These are phyloP conservation scores for Cryptocheilus praepositus DNA, from an alignment of 2,888 invertebrate species.

Conservation along the genomic window DNA sequence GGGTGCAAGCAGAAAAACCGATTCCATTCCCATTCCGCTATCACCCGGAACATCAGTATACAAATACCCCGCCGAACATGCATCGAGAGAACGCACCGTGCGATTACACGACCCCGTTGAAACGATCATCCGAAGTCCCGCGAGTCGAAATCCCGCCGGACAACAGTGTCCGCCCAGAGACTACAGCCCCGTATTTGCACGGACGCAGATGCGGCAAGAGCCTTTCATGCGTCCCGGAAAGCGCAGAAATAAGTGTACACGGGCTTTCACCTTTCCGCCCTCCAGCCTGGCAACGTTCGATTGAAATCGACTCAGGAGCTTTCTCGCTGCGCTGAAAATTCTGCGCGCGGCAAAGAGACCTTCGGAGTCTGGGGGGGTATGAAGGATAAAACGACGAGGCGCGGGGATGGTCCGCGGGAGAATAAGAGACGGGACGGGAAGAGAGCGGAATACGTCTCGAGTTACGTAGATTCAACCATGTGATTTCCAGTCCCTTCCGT, in stretches of 20 bases:
- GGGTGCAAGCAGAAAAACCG: no score
- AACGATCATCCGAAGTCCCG: no score
- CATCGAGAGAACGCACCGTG: no score
- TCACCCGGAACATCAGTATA: no score
- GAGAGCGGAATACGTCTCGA: background rate
- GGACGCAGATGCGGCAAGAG: background rate
- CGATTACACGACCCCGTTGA: no score
- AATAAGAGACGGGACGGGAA: background rate
- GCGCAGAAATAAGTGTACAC: background rate
- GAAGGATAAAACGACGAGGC: background rate
- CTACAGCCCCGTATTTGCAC: background rate
- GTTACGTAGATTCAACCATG: conserved; percentile 37
- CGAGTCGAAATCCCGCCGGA: no score
- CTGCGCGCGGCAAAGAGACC: background rate
- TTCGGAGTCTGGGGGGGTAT: background rate
- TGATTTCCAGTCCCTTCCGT: conserved; percentile 38
- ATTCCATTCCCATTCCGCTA: no score
- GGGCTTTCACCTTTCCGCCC: background rate
- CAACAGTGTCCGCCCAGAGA: background rate
- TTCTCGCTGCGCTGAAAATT: background rate
- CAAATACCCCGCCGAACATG: no score
- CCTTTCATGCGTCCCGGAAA: background rate
- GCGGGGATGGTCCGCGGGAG: background rate
- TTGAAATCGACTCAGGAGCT: background rate
- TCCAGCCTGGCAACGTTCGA: background rate